Evolutionary conservation across 2,888 invertebrate species (phyloP), one percentile per base, ranked within the genome.

Genomic region (Acronicta psi): DNA sequence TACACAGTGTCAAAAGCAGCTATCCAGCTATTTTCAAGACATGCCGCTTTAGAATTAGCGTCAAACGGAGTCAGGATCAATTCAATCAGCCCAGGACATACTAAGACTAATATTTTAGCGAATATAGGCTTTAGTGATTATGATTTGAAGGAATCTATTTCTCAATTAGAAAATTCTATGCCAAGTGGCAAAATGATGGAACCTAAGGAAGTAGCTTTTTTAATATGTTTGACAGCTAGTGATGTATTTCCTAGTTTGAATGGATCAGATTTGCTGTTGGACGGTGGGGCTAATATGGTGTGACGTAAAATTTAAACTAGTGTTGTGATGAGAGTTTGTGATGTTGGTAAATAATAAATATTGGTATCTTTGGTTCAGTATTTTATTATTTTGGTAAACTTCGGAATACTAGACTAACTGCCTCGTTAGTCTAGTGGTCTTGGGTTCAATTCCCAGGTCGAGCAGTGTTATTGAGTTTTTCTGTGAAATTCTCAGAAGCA

Each of bases 61-160:
- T 36, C 75, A 1, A 80, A 83, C 45, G 88, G 87, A 13, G 82
- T 88, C 0, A 80, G 87, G 49, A 83, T 88, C 4, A 88, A 88
- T 49, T 79, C 79, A 0, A 73, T 88, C 23, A 82, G 81, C 37
- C 86, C 87, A 1, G 88, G 88, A 1, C 62, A 77, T 10, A 84
- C 84, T 0, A 83, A 77, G 20, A 84, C 84, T 5, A 83, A 84
- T 47, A 79, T 85, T 45, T 38, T 85, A 36, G 52, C 74, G 4
- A 81, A 81, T 69, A 41, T 86, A 6, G 73, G 83, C 11, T 59
- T 78, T 0, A 71, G 65, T 8, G 70, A 69, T 10, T 58, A 76
- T 8, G 54, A 72, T 8, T 31, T 56, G 5, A 23, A 61, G 1
- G 64, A 75, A 5, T 80, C 80, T 36, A 73, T 80, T 4, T 40